phyloP scores from a whole-genome alignment of 2,797 vertebrate genomes.

The Podarcis lilfordi region DNA sequence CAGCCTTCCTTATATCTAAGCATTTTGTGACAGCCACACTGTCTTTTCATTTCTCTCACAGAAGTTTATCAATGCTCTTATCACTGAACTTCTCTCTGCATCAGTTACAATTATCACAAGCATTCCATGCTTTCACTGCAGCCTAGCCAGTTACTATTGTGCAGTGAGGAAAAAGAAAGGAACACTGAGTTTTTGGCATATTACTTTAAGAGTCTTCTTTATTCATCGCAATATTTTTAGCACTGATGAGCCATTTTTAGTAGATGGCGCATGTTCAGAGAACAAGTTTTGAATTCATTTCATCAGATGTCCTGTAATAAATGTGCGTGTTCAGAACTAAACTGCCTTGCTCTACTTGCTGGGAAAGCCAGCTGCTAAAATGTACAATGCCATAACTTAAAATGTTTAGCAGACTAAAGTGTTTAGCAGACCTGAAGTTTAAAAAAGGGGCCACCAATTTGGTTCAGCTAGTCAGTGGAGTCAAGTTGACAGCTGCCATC shows the following conservation, averaged over 20 bases:
- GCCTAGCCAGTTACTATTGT: not conserved
- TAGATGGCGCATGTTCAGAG: not conserved
- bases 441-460: not conserved
- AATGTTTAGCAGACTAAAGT: not conserved
- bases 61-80: not conserved
- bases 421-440: not conserved
- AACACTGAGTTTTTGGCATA: not conserved
- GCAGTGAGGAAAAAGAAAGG: not conserved
- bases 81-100: too few species aligned
- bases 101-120: not conserved
- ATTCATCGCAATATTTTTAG: not conserved
- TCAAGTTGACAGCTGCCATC: not conserved
- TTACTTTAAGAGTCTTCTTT: not conserved
- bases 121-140: not conserved
- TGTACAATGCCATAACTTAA: not conserved
- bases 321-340: not conserved
- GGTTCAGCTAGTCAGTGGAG: slow-evolving; percentile 3
- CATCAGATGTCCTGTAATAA: not conserved
- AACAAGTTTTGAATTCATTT: not conserved
- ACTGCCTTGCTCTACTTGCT: not conserved
- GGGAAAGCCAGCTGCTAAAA: not conserved
- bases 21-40: not conserved
- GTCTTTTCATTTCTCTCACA: not conserved
- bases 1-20: not conserved
- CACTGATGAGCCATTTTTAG: not conserved